Base-by-base conservation (phyloP, 2,888 invertebrate genomes). In the Fabriciana adippe region DNA sequence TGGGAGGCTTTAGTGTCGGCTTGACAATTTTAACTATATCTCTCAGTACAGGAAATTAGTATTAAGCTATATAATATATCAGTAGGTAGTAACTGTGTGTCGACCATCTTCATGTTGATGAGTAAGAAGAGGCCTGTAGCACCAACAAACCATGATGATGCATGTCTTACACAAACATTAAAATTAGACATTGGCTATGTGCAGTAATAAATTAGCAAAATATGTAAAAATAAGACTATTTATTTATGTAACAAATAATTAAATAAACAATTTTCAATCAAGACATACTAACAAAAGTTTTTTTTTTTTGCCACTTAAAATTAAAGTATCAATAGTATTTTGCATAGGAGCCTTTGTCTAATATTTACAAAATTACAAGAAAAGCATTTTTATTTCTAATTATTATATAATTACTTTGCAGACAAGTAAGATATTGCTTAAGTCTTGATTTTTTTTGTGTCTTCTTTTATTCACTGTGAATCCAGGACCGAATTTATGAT, bases 31-130 rank as follows among this genome's bases (percentile, higher is more conserved):
- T 86, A 87, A 87, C 84, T 89, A 90, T 91, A 91, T 91, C 89
- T 91, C 87, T 87, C 91, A 90, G 90, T 92, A 92, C 92, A 92
- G 92, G 92, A 91, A 92, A 86, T 89, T 92, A 92, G 89, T 76
- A 73, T 72, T 85, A 84, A 86, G 83, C 79, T 88, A 87, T 87
- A 85, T 86, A 48, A 48, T 31, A 88, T 84, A 85, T 89, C 82
- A 78, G 84, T 90, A 90, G 89, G 79, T 88, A 87, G 84, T 84
- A 83, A 86, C 81, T 81, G 81, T 86, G 81, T 85, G 79, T 84
- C 81, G 77, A 79, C 80, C 79, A 77, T 68, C 56, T 55, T 41
- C n/a, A 55, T 66, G 60, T 55, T 50, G 54, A 72, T 64, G 72
- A 69, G 51, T 35, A 66, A 63, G 74, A 66, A 14, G 21, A 26